Evolutionary conservation across 2,888 invertebrate genomes (phyloP), one percentile per base, ranked within the genome.

Genomic region (Netelia fuscicornis): DNA sequence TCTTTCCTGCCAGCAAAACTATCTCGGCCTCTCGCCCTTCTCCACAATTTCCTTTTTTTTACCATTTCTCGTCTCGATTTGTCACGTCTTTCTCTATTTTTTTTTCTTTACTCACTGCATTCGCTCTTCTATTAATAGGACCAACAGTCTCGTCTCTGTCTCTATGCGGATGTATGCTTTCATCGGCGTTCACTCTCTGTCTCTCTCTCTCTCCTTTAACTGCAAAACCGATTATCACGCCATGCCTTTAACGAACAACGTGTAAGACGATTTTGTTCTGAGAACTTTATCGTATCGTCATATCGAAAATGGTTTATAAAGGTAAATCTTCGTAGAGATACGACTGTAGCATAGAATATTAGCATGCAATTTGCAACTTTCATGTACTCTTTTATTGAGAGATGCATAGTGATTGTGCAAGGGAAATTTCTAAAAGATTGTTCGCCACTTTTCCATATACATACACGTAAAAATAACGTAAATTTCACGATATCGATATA

Each of bases 51-150:
- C 17, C 48, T 71, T 42, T 23, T n/a, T 83, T 74, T 77, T 83
- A 81, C 60, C 76, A 86, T 86, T 89, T 87, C 85, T 87, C 78
- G 67, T 76, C 88, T 88, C 83, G 88, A 87, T 88, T 91, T 88
- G 85, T 87, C 88, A 87, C 82, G 85, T 84, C 87, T 85, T 87
- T 84, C 37, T 87, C 89, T 86, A 89, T 89, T 88, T 89, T 91
- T 87, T 83, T 83, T 76, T 88, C 89, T 89, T 85, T 88, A 86
- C 13, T 60, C 48, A 76, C 65, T 72, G 79, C 79, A 80, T 56
- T 62, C 62, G 44, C 42, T 17, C 20, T 48, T 77, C 86, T 87
- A 88, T 88, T 87, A 85, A 84, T 88, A 88, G 86, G 52, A 80
- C 25, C 42, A 25, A 84, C 72, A 74, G 67, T 76, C 76, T 67